These are phyloP conservation scores for Drosophila longiperda DNA, from an alignment of 2,888 invertebrate species.

Conservation along the genomic window DNA sequence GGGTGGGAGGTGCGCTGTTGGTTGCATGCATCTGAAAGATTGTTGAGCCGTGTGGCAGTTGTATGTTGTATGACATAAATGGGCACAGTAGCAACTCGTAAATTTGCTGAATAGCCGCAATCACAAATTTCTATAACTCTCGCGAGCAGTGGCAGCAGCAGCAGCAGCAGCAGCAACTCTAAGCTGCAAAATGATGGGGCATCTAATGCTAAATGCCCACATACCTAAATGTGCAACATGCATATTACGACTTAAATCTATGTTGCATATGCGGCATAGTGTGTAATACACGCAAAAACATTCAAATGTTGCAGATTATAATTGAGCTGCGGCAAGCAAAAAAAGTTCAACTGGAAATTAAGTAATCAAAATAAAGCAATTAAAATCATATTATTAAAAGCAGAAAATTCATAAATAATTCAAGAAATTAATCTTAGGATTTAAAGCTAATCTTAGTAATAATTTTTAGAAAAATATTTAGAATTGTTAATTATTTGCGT, in stretches of 20 bases:
- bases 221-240: constrained; percentile 43
- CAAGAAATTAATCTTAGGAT: accelerated
- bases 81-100: constrained; percentile 75
- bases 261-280: neutral
- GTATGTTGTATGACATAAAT: constrained; percentile 56
- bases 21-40: constrained; percentile 6
- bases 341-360: neutral
- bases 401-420: neutral
- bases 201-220: constrained; percentile 28
- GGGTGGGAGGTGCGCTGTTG: neutral
- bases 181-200: constrained; percentile 56
- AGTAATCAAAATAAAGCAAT: neutral
- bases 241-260: constrained; percentile 18
- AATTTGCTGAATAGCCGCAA: constrained; percentile 50
- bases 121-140: constrained; percentile 45
- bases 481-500: neutral
- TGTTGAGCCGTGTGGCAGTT: constrained; percentile 35
- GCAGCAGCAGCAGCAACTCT: constrained; percentile 1
- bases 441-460: neutral
- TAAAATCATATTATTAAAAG: neutral
- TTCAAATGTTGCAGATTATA: constrained; percentile 33
- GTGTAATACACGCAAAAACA: constrained; percentile 14
- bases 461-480: accelerated
- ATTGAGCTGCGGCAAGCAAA: constrained; percentile 12
- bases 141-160: constrained; percentile 28